A percentile compares a stretch with the other conserved stretches of the same genome.
These are phyloP conservation scores for Sebastes ruberrimus DNA, from an alignment of 2,797 vertebrate species.

Conservation along the genomic window DNA sequence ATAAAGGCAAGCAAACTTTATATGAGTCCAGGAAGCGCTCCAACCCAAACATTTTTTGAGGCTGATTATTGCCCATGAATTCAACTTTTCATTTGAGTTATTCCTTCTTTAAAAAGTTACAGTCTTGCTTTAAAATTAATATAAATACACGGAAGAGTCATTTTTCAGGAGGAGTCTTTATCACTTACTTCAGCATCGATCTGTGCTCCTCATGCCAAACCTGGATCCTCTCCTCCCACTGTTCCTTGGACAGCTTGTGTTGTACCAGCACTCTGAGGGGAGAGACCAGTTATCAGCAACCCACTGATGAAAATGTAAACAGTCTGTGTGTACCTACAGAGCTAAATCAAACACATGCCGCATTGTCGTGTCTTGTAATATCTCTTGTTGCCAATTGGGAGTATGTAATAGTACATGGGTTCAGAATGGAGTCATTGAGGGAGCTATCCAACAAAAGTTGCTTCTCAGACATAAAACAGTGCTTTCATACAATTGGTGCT, in stretches of 20 bases:
- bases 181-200: conserved; percentile 91
- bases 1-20: background rate
- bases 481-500: background rate
- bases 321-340: conserved; percentile 4
- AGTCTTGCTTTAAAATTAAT: background rate
- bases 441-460: background rate
- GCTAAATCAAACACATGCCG: conserved; percentile 31
- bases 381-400: background rate
- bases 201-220: conserved; percentile 95
- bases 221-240: conserved; percentile 97
- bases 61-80: background rate
- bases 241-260: conserved; percentile 94
- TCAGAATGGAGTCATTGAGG: background rate
- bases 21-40: background rate
- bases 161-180: background rate
- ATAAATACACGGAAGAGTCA: background rate
- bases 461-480: background rate
- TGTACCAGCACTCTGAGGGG: conserved; percentile 91
- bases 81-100: background rate
- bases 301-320: conserved; percentile 12
- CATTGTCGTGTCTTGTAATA: background rate
- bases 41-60: background rate
- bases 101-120: background rate
- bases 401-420: background rate
- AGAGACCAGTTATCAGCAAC: conserved; percentile 30